These are phyloP conservation scores for Nycticebus coucang DNA, from an alignment of 2,113 vertebrate genomes.

Conservation along the genomic window DNA sequence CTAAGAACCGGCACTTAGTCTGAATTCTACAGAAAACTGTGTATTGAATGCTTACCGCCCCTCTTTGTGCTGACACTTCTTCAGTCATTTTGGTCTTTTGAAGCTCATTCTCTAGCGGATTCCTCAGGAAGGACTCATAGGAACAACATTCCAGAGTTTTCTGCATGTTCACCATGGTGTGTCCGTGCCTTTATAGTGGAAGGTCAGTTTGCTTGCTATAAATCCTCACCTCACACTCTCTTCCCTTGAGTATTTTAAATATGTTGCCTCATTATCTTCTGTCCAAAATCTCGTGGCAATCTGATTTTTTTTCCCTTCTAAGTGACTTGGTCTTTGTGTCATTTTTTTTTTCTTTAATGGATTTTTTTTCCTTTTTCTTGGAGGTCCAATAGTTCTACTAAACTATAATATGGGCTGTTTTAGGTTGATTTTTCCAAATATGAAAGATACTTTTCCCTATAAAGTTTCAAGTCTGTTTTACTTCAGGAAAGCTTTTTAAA, in stretches of 20 bases:
- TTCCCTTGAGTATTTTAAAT: background rate
- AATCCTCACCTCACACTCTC: background rate
- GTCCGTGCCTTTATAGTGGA: background rate
- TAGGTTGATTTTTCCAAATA: conserved; percentile 18
- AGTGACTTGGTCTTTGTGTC: background rate
- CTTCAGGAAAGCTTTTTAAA: background rate
- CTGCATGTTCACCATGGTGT: background rate
- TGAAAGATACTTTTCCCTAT: background rate
- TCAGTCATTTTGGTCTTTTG: background rate
- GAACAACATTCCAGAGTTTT: background rate
- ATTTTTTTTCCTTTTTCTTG: background rate
- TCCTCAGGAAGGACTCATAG: background rate
- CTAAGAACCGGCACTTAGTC: background rate
- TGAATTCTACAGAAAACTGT: conserved; percentile 25
- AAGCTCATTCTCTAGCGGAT: background rate
- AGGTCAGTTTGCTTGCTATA: background rate
- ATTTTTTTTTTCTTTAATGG: background rate
- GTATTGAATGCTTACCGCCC: background rate
- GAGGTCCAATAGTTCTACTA: background rate
- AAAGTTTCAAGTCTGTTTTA: conserved; percentile 14
- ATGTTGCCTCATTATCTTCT: background rate
- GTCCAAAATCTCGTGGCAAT: background rate
- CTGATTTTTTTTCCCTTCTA: background rate
- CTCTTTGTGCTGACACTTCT: background rate
- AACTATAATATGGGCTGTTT: background rate